Conservation (phyloP, 2,113 vertebrate species). For the Aspidoscelis tigris region DNA sequence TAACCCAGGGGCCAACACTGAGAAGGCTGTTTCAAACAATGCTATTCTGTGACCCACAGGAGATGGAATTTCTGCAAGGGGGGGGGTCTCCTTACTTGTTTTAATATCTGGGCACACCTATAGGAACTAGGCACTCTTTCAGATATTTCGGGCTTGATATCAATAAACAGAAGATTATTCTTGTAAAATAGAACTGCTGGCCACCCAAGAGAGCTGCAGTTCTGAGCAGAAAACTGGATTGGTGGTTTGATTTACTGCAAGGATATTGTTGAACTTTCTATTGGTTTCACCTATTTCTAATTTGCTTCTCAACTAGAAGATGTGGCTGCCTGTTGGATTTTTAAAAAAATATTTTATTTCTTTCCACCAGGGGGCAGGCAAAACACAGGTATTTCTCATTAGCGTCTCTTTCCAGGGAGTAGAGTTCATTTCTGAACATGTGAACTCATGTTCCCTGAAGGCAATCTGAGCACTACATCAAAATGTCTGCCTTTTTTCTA, state of each 20-base stretch:
- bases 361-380: slow-evolving; percentile 13
- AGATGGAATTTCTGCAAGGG: too few relatives aligned
- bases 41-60: too few relatives aligned
- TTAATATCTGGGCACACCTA: too few relatives aligned
- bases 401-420: neutral
- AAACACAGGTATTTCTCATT: neutral
- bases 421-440: neutral
- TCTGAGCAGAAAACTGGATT: neutral
- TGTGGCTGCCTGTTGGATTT: too few relatives aligned
- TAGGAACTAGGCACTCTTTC: too few relatives aligned
- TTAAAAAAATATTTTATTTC: neutral
- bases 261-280: neutral
- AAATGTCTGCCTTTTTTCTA: neutral
- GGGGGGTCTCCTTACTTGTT: too few relatives aligned
- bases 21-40: too few relatives aligned
- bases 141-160: too few relatives aligned
- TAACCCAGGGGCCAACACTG: too few relatives aligned
- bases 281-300: neutral
- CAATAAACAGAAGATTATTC: too few relatives aligned
- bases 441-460: neutral
- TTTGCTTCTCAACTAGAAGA: neutral
- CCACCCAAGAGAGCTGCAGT: neutral
- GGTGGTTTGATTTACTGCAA: neutral
- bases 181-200: too few relatives aligned
- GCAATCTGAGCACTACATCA: neutral